Base-by-base conservation (phyloP, 1,140 invertebrate species). In the Liolophura sinensis region DNA sequence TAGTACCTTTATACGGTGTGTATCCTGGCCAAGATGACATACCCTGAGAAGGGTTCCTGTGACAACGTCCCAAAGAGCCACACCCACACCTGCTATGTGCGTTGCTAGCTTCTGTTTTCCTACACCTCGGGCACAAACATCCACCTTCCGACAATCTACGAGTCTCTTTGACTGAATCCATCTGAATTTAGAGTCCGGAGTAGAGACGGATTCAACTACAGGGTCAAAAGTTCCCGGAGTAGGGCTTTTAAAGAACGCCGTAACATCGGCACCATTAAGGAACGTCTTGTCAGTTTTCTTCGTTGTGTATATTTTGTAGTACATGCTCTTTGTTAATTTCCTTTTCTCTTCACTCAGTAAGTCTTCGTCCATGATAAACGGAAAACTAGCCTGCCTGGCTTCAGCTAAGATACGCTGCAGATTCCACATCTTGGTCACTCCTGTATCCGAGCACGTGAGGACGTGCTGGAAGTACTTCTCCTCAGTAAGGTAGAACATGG, bases 231-330 rank as follows among this genome's bases (percentile, higher is more conserved):
- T 40, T 15, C 64, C 55, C 24, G 46, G 16, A 14, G 61, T 50
- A 20, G 55, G 54, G 40, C 57, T 57, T 24, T 62, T 51, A 64
- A 65, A 73, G 63, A 73, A 73, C 18, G 71, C 49, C 52, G 65
- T 52, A 12, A 73, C 60, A 48, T 73, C 71, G 11, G 71, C 68
- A 0, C 71, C 71, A 60, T 73, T 73, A 27, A 70, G 63, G 50
- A 70, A 73, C 24, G 70, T 62, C 27, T 68, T 50, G 60, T 67
- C 62, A 31, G 64, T 55, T 27, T 57, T 49, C 6, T 55, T 60
- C 40, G 46, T 25, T 51, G 62, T 16, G 57, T 65, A 73, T 24
- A 60, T 50, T 14, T 20, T 11, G 61, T 48, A 65, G 62, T 73
- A 73, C 11, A 22, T 18, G 11, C 40, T 48, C 22, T 70, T 54